Percentiles rank a stretch among this genome's conserved stretches.
These are phyloP conservation scores for Scaptomyza graminum DNA, from an alignment of 1,140 invertebrate species.

Conservation along the genomic window DNA sequence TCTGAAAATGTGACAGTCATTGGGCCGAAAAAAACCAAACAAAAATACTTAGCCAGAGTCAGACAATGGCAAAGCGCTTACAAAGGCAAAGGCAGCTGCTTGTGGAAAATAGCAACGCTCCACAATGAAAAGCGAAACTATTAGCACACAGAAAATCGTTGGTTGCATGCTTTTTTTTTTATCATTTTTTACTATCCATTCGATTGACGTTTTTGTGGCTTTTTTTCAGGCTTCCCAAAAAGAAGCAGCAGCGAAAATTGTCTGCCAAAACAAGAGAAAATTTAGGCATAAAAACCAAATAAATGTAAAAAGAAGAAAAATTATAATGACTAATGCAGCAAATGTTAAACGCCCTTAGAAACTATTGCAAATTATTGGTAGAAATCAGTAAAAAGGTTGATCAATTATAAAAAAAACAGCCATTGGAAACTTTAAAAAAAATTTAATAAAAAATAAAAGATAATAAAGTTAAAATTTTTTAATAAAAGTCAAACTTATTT, in stretches of 20 bases:
- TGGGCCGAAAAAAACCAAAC: constrained; percentile 31
- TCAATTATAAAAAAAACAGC: no score
- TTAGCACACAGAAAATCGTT: constrained; percentile 53
- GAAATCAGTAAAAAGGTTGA: no score
- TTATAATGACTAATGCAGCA: neutral
- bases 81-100: constrained; percentile 13
- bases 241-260: constrained; percentile 46
- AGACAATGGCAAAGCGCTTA: constrained; percentile 41
- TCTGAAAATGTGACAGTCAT: constrained; percentile 45
- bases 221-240: constrained; percentile 61
- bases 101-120: constrained; percentile 38
- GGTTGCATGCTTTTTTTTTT: constrained; percentile 12
- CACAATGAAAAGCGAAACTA: constrained; percentile 71
- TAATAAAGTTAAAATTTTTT: no score
- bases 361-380: no score
- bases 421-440: no score
- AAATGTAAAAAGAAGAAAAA: constrained; percentile 12
- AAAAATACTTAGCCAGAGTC: constrained; percentile 16
- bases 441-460: no score
- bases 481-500: no score
- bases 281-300: constrained; percentile 21
- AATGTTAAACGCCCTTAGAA: neutral
- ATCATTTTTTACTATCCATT: constrained; percentile 15
- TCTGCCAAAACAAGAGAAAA: constrained; percentile 39
- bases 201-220: constrained; percentile 42